Percentiles rank a stretch among this genome's conserved stretches.
Evolutionary conservation across 2,888 invertebrate genomes (phyloP).

Genomic region (Chesias legatella): DNA sequence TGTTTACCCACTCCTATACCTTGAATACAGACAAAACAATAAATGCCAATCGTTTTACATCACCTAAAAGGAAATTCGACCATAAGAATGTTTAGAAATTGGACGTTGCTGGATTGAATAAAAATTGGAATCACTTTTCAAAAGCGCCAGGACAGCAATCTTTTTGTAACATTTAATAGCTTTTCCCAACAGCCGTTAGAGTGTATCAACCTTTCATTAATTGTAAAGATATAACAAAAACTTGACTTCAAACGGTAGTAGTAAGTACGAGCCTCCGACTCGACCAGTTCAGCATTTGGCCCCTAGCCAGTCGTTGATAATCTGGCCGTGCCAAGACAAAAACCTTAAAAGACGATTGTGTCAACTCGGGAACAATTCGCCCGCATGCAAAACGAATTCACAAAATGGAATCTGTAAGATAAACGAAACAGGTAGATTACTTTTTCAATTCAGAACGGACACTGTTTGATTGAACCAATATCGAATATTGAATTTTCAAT

Average conservation of each 20-base stretch:
- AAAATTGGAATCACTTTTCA: not conserved
- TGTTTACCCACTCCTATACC: slow-evolving; percentile 35
- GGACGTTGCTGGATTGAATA: not conserved
- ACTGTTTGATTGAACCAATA: slow-evolving; percentile 26
- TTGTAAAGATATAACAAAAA: slow-evolving; percentile 25
- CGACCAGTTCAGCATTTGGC: slow-evolving; percentile 51
- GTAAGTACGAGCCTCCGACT: slow-evolving; percentile 32
- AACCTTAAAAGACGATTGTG: slow-evolving; percentile 44
- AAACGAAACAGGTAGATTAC: slow-evolving; percentile 24
- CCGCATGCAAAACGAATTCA: slow-evolving; percentile 29
- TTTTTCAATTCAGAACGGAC: slow-evolving; percentile 23
- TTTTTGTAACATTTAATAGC: slow-evolving; percentile 1
- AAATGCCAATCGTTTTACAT: slow-evolving; percentile 6
- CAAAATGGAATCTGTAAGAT: slow-evolving; percentile 21
- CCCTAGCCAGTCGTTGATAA: slow-evolving; percentile 59
- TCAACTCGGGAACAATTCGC: slow-evolving; percentile 38
- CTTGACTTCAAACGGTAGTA: slow-evolving; percentile 37
- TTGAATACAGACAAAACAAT: slow-evolving; percentile 15
- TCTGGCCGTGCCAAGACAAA: slow-evolving; percentile 55
- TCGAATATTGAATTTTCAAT: slow-evolving; percentile 54
- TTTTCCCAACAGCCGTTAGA: slow-evolving; percentile 2
- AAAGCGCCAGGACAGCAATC: slow-evolving; percentile 3
- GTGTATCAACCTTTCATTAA: slow-evolving; percentile 23
- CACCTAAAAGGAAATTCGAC: not conserved
- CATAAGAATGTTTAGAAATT: not conserved